Base-by-base conservation (phyloP, 2,113 vertebrate species). In the Pampusana beccarii region DNA sequence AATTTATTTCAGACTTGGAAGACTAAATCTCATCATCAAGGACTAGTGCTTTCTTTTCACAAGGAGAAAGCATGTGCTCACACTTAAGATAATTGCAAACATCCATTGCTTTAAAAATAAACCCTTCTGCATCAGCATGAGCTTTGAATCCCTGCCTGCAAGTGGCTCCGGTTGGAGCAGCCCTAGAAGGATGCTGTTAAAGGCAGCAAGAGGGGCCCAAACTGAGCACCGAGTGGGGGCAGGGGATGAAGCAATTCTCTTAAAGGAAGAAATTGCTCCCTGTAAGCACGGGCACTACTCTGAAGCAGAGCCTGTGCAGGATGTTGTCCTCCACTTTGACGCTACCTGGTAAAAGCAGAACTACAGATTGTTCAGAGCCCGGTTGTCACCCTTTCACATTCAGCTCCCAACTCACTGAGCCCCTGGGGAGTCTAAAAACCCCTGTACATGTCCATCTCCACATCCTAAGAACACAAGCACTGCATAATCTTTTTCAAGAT, bases 1-100 rank as follows among this genome's bases (percentile, higher is more conserved):
- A 84, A 95, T 94, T 97, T 86, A 70, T 91, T 95, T 84, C 88
- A 95, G 93, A 44, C 84, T 84, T 53, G 46, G 80, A 95, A 92
- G 90, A 84, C 94, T 94, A 94, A 95, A 91, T 88, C 95, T 94
- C 74, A 70, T 95, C 78, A 70, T 96, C 80, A 93, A 84, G 42
- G 40, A 28, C 28, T 61, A 77, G 83, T 67, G 70, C 86, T 91
- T 81, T 58, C 87, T 89, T 91, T 86, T 66, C 91, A 91, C 69
- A 38, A 73, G 70, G 34, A 71, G 86, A 53, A 75, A 79, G 94
- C 95, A 97, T 91, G 84, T 95, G 95, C 86, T 97, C 88, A 84
- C 95, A 81, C 80, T 97, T 69, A 70, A 67, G 54, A 75, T 93
- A 94, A 96, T 82, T 81, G 81, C 89, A 90, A 94, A 90, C 94